These are phyloP conservation scores for Danaus melanippus DNA, from an alignment of 1,140 invertebrate genomes.

Conservation along the genomic window DNA sequence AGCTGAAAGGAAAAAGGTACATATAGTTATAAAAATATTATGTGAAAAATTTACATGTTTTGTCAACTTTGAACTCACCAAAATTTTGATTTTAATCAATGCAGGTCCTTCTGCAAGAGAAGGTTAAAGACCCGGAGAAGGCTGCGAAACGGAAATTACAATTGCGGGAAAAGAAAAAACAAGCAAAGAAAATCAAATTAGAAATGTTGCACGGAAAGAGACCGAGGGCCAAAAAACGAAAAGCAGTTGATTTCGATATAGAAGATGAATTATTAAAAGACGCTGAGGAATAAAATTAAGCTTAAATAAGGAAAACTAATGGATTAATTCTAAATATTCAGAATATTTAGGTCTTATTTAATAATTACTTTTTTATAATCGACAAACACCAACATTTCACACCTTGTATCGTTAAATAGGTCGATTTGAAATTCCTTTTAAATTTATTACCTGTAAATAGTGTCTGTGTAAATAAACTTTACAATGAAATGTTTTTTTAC, in stretches of 20 bases:
- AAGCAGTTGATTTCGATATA: constrained; percentile 57
- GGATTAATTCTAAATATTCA: too few relatives aligned
- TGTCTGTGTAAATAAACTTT: too few relatives aligned
- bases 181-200: constrained; percentile 80
- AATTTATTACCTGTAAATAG: too few relatives aligned
- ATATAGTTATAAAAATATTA: constrained; percentile 4
- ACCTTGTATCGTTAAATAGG: too few relatives aligned
- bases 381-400: neutral
- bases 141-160: constrained; percentile 84
- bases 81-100: constrained; percentile 2
- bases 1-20: constrained; percentile 76
- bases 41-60: constrained; percentile 1
- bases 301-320: too few relatives aligned
- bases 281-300: constrained; percentile 17
- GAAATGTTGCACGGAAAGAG: constrained; percentile 61
- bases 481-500: too few relatives aligned
- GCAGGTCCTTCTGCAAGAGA: constrained; percentile 72
- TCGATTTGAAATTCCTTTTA: too few relatives aligned
- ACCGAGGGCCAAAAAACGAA: constrained; percentile 52
- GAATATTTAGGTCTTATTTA: neutral
- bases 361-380: neutral
- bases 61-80: neutral
- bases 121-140: constrained; percentile 82
- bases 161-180: constrained; percentile 82
- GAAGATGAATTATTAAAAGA: constrained; percentile 49